phyloP scores from a whole-genome alignment of 2,113 vertebrate species.

The Gymnobelideus leadbeateri region DNA sequence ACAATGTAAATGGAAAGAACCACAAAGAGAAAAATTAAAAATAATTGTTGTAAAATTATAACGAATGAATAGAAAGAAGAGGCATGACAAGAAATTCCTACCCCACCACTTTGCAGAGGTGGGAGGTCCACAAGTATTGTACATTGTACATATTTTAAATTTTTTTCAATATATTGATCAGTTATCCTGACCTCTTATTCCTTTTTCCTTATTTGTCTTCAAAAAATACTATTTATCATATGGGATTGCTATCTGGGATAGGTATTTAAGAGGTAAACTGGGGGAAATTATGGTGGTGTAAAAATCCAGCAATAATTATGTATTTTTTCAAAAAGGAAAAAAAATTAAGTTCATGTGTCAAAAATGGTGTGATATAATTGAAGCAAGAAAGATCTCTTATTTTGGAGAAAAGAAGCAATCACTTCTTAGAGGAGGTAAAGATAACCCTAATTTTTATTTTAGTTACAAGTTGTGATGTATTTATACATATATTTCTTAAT shows the following conservation, averaged over 20 bases:
- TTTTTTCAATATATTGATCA: neutral
- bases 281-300: neutral
- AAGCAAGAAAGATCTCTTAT: neutral
- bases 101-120: neutral
- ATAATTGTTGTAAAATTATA: neutral
- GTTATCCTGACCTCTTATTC: neutral
- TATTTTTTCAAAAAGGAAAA: neutral
- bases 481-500: conserved; percentile 77
- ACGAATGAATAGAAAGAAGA: neutral
- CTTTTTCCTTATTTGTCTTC: neutral
- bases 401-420: neutral
- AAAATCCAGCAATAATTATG: neutral
- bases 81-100: neutral
- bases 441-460: conserved; percentile 74
- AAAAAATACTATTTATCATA: neutral
- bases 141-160: neutral
- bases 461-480: conserved; percentile 73
- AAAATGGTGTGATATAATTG: neutral
- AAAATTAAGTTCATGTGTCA: neutral
- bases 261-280: neutral
- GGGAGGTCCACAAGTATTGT: neutral
- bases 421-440: conserved; percentile 19
- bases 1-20: neutral
- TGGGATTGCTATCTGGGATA: neutral
- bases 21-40: neutral